These are phyloP conservation scores for Lucinisca nassula DNA, from an alignment of 2,888 invertebrate genomes.

Conservation along the genomic window DNA sequence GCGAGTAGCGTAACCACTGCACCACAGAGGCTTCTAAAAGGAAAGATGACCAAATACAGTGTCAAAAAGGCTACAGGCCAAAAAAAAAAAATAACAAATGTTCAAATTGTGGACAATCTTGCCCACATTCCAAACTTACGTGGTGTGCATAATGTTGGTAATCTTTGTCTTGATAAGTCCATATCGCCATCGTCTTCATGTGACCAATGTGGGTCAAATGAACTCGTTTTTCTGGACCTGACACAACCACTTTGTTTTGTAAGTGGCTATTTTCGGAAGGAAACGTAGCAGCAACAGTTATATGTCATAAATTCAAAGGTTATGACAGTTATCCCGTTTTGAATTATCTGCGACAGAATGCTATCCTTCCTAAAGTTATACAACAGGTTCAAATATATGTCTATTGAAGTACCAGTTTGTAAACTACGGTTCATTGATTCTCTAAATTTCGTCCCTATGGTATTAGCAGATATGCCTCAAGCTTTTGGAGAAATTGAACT, in stretches of 20 bases:
- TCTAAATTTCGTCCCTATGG: background rate
- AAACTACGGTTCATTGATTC: constrained; percentile 19
- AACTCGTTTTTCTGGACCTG: background rate
- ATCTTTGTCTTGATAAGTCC: too few species aligned
- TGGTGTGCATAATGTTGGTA: too few species aligned
- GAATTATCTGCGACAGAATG: background rate
- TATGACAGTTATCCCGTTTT: background rate
- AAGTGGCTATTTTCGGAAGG: background rate
- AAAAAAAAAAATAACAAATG: too few species aligned
- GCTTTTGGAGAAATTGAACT: background rate
- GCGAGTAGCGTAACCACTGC: too few species aligned
- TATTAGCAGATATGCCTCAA: background rate
- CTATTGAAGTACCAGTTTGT: background rate
- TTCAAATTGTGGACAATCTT: too few species aligned
- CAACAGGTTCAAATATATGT: background rate
- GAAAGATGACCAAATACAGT: too few species aligned
- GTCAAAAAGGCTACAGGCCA: too few species aligned
- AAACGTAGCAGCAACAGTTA: background rate
- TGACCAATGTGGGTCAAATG: background rate
- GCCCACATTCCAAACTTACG: too few species aligned
- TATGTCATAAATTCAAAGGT: constrained; percentile 4
- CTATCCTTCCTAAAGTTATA: background rate
- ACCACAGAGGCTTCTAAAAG: too few species aligned
- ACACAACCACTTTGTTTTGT: background rate
- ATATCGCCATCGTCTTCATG: too few species aligned